Percentiles rank a stretch among this genome's conserved stretches.
Evolutionary conservation across 2,797 vertebrate genomes (phyloP).

Genomic region (Hydrophis major): DNA sequence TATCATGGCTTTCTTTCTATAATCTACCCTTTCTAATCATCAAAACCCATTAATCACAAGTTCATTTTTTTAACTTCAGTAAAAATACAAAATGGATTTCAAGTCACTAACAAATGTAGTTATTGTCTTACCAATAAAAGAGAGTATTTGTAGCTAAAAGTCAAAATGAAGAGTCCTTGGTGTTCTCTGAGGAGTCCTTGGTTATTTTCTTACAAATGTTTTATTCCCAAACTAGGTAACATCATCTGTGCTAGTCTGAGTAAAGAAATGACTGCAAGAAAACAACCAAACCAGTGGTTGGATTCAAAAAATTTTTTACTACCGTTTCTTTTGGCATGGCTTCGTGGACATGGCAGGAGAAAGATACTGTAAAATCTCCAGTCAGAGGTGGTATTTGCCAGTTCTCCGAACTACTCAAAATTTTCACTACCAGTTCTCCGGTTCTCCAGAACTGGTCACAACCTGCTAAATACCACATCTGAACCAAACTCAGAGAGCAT

Average conservation of each 20-base stretch:
- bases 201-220: neutral
- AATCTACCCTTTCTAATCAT: neutral
- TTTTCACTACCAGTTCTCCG: too few species aligned
- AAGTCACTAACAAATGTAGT: neutral
- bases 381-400: too few species aligned
- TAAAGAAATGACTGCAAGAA: neutral
- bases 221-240: neutral
- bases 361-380: too few species aligned
- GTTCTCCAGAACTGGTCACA: too few species aligned
- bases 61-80: neutral
- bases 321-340: too few species aligned
- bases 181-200: neutral
- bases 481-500: neutral
- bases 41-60: neutral
- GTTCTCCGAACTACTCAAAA: too few species aligned
- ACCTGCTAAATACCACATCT: too few species aligned
- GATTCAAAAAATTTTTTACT: too few species aligned
- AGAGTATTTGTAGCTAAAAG: neutral
- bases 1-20: neutral
- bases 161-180: neutral
- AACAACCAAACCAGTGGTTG: neutral
- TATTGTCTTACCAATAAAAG: neutral
- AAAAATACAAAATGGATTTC: neutral
- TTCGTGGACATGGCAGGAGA: too few species aligned
- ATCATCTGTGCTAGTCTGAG: neutral